phyloP scores from a whole-genome alignment of 1,140 invertebrate genomes.

The Luehdorfia chinensis region DNA sequence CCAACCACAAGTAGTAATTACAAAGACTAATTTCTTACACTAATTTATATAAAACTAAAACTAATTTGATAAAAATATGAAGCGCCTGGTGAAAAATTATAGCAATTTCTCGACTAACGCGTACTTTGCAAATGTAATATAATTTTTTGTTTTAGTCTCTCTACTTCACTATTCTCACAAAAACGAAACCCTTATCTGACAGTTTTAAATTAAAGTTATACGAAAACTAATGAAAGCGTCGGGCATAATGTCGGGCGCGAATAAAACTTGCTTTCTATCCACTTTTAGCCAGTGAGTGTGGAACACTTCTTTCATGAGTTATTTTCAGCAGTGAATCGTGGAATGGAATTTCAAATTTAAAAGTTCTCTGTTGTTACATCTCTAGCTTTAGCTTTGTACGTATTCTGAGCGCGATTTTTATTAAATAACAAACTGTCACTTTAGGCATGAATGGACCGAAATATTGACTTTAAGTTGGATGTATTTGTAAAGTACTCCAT shows the following conservation, averaged over 20 bases:
- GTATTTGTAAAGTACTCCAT: no score
- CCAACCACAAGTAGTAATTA: no score
- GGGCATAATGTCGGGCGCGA: neutral
- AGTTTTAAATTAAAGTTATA: slow-evolving; percentile 10
- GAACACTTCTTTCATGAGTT: slow-evolving; percentile 22
- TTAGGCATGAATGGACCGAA: no score
- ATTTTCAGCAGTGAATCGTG: slow-evolving; percentile 17
- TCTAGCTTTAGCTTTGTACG: slow-evolving; percentile 1
- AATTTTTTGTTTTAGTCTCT: neutral
- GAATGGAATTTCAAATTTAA: slow-evolving; percentile 23
- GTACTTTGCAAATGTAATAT: slow-evolving; percentile 5
- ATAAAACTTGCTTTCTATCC: slow-evolving; percentile 17
- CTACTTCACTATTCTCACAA: slow-evolving; percentile 2
- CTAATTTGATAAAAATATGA: neutral
- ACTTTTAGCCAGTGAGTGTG: slow-evolving; percentile 16
- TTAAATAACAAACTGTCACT: no score
- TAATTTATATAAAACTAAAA: no score
- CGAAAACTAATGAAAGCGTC: slow-evolving; percentile 14
- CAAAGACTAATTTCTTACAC: no score
- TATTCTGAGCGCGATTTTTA: no score
- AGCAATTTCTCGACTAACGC: slow-evolving; percentile 2
- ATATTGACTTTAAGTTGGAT: no score
- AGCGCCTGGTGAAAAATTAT: slow-evolving; percentile 5
- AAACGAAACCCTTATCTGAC: slow-evolving; percentile 3
- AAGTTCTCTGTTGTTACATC: slow-evolving; percentile 16